Conservation (phyloP, 2,888 invertebrate species). For the Lithosia quadra region DNA sequence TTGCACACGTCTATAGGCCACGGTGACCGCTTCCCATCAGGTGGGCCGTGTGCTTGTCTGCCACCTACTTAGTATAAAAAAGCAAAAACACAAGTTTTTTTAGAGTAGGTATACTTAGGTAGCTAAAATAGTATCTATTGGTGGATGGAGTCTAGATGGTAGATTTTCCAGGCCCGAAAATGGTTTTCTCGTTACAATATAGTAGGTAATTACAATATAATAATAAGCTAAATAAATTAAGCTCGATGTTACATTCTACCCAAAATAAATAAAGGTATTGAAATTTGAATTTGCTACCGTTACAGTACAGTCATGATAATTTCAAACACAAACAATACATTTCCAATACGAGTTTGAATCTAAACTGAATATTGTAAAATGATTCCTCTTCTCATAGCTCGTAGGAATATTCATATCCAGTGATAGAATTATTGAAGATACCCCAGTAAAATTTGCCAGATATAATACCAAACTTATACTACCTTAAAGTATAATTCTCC, state of each 20-base stretch:
- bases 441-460: not conserved
- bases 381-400: not conserved
- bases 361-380: not conserved
- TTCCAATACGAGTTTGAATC: not conserved
- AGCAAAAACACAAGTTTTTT: no score
- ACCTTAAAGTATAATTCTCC: conserved; percentile 2
- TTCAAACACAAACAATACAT: not conserved
- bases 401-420: not conserved
- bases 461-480: conserved; percentile 2
- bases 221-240: no score
- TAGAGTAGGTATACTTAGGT: no score
- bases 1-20: no score
- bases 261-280: not conserved
- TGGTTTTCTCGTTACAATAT: not conserved
- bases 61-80: no score
- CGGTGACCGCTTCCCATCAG: no score
- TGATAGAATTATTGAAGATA: not conserved
- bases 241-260: not conserved
- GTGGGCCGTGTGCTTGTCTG: no score
- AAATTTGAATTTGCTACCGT: not conserved
- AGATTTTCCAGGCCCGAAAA: not conserved
- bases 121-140: no score
- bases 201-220: no score
- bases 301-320: not conserved
- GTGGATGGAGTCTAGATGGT: not conserved